phyloP scores from a whole-genome alignment of 2,888 invertebrate species.

The Tetropium fuscum region DNA sequence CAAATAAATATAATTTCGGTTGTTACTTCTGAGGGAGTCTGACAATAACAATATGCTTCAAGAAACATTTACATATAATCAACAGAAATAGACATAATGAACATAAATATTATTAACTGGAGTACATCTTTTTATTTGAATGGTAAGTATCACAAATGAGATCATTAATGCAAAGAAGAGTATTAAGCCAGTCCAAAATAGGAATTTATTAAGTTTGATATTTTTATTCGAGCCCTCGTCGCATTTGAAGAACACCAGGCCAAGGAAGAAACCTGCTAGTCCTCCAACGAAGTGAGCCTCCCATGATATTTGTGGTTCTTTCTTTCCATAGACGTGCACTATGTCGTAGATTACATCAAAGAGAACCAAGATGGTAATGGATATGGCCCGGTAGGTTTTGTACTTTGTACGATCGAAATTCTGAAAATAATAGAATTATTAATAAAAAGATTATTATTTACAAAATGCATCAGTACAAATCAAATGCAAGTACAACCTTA shows the following conservation, averaged over 20 bases:
- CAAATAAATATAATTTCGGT: too few relatives aligned
- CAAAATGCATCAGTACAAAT: too few relatives aligned
- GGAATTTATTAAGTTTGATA: constrained; percentile 29
- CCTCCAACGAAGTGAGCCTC: constrained; percentile 80
- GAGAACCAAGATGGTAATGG: constrained; percentile 73
- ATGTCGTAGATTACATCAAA: constrained; percentile 74
- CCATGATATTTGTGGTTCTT: constrained; percentile 73
- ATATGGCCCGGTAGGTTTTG: constrained; percentile 69
- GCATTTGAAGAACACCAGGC: constrained; percentile 50
- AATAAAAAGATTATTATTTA: too few relatives aligned
- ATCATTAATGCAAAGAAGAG: constrained; percentile 44
- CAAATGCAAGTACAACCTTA: too few relatives aligned
- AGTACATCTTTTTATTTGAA: constrained; percentile 53
- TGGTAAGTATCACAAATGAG: constrained; percentile 44
- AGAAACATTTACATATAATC: constrained; percentile 19
- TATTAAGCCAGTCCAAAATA: constrained; percentile 48
- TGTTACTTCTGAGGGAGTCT: constrained; percentile 10
- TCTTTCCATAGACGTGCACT: constrained; percentile 65
- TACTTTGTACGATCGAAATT: constrained; percentile 65
- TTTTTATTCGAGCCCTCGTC: constrained; percentile 10
- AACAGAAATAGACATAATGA: constrained; percentile 52
- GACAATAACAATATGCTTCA: not conserved
- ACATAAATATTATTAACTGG: constrained; percentile 44
- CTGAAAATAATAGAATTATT: constrained; percentile 59
- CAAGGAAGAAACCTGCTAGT: constrained; percentile 73